These are phyloP conservation scores for Lytechinus variegatus DNA, from an alignment of 35 echinoderm and acorn worm genomes.

Conservation along the genomic window DNA sequence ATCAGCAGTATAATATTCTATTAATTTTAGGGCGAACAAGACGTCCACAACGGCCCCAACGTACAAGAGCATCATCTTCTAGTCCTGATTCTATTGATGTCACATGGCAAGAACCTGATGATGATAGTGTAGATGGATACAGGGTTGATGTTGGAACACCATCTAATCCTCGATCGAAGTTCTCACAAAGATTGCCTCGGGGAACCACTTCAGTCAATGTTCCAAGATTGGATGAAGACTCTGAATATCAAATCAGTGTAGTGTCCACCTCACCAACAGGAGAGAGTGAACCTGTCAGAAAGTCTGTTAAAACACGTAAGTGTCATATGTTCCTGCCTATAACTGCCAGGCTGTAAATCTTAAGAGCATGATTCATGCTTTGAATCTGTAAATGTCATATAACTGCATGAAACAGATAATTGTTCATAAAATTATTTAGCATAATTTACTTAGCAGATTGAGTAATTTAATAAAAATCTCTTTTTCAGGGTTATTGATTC, in stretches of 20 bases:
- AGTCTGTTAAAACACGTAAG: slow-evolving; percentile 7
- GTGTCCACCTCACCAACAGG: not conserved
- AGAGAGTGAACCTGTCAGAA: not conserved
- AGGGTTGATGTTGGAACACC: not conserved
- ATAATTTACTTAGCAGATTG: too few species aligned
- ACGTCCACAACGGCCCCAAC: not conserved
- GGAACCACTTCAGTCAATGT: not conserved
- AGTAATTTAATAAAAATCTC: too few species aligned
- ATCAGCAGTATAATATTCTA: too few species aligned
- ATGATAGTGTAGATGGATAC: not conserved
- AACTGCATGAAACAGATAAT: too few species aligned
- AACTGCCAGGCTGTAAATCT: too few species aligned
- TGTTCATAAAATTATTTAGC: too few species aligned
- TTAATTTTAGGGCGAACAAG: not conserved
- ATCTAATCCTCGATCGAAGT: not conserved
- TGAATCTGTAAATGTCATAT: too few species aligned
- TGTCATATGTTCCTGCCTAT: not conserved
- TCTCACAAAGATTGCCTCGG: not conserved
- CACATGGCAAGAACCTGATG: not conserved
- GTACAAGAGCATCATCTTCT: not conserved
- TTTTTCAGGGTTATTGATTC: too few species aligned
- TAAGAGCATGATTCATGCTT: too few species aligned
- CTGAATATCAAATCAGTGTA: not conserved
- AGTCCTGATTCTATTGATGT: slow-evolving; percentile 18
- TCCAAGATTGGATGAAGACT: not conserved